Percentiles rank a stretch among this genome's conserved stretches.
Evolutionary conservation across 1,140 invertebrate species (phyloP).

Genomic region (Limonius californicus): DNA sequence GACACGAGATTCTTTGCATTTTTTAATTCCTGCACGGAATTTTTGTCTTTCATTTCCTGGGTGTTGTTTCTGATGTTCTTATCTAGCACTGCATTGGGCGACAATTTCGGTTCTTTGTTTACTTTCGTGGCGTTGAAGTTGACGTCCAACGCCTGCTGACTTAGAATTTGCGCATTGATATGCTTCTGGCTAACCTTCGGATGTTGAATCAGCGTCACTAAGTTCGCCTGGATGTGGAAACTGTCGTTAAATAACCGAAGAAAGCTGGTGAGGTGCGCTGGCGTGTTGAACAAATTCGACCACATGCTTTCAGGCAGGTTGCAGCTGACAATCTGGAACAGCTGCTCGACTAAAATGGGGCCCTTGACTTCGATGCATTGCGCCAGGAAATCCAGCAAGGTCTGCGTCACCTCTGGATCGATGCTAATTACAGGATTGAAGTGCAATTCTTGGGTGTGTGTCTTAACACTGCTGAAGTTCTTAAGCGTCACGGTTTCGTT

Average conservation of each 20-base stretch:
- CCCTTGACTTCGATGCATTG: slow-evolving; percentile 67
- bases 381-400: slow-evolving; percentile 73
- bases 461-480: slow-evolving; percentile 55
- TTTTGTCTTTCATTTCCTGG: too few relatives aligned
- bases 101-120: slow-evolving; percentile 2
- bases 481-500: slow-evolving; percentile 68
- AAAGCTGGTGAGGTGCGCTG: slow-evolving; percentile 81
- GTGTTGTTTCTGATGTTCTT: too few relatives aligned
- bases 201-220: slow-evolving; percentile 74
- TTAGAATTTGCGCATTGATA: slow-evolving; percentile 37
- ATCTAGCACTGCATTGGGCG: neutral
- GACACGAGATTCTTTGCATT: slow-evolving; percentile 30
- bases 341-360: slow-evolving; percentile 77
- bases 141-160: neutral
- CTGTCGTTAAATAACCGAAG: slow-evolving; percentile 85
- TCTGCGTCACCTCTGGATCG: slow-evolving; percentile 72
- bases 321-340: slow-evolving; percentile 76
- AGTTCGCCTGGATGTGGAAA: slow-evolving; percentile 85
- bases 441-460: slow-evolving; percentile 49
- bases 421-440: slow-evolving; percentile 68
- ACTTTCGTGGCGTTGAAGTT: slow-evolving; percentile 10
- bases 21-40: slow-evolving; percentile 22
- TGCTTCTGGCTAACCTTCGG: slow-evolving; percentile 57
- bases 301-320: slow-evolving; percentile 74
- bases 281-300: slow-evolving; percentile 80